A percentile compares a stretch with the other conserved stretches of the same genome.
These are phyloP conservation scores for Psephotus haematonotus DNA, from an alignment of 2,113 vertebrate species.

Conservation along the genomic window DNA sequence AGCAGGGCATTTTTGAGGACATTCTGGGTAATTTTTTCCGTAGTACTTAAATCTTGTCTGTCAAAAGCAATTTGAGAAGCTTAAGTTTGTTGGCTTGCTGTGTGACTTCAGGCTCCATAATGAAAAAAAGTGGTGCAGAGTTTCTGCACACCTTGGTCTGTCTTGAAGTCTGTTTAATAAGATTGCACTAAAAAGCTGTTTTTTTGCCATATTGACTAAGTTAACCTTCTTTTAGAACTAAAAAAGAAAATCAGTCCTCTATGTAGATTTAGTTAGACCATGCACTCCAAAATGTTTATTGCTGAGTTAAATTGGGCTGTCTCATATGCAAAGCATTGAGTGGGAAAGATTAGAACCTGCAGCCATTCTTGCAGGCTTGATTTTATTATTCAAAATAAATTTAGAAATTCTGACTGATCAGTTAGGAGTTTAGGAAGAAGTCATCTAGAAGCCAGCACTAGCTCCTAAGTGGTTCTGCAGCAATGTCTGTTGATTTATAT, in stretches of 20 bases:
- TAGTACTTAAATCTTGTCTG: neutral
- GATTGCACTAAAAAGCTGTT: neutral
- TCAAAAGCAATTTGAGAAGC: neutral
- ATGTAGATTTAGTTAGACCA: neutral
- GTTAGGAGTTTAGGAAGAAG: conserved; percentile 19
- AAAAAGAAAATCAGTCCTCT: neutral
- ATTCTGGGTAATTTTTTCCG: neutral
- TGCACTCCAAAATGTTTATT: neutral
- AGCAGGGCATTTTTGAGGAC: neutral
- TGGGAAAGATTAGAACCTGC: neutral
- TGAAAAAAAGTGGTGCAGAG: neutral
- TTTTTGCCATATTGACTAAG: neutral
- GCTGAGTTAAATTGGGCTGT: neutral
- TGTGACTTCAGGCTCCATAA: neutral
- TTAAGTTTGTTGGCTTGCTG: neutral
- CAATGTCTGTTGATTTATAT: neutral
- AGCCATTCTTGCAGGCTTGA: neutral
- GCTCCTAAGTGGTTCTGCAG: conserved; percentile 30
- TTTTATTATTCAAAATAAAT: conserved; percentile 25
- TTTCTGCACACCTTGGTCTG: neutral
- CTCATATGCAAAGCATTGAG: neutral
- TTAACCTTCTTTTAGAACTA: neutral
- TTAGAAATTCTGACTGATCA: conserved; percentile 46
- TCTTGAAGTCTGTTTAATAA: neutral
- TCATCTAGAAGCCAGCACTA: conserved; percentile 16